Conservation (phyloP, 2,888 invertebrate species). For the Rhingia rostrata region DNA sequence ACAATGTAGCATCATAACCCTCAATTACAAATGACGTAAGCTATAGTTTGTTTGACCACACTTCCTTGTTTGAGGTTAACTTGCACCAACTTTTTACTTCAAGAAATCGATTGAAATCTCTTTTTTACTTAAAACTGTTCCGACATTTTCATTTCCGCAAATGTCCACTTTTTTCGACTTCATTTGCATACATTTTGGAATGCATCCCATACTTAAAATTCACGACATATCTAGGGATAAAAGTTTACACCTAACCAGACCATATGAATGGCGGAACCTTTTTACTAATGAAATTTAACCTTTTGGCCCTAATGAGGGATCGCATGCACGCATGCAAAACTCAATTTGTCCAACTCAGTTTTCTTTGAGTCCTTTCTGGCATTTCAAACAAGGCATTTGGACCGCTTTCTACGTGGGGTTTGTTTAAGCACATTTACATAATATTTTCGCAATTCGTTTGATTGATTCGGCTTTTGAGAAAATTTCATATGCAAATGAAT, state of each 20-base stretch:
- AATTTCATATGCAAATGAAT: slow-evolving; percentile 45
- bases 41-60: too few relatives aligned
- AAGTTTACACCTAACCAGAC: slow-evolving; percentile 39
- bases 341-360: slow-evolving; percentile 16
- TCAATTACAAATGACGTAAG: too few relatives aligned
- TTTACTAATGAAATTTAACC: slow-evolving; percentile 53
- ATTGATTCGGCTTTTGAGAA: slow-evolving; percentile 42
- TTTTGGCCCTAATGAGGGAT: slow-evolving; percentile 40
- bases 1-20: too few relatives aligned
- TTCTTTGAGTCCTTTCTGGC: slow-evolving; percentile 23
- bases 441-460: slow-evolving; percentile 57
- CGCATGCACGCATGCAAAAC: slow-evolving; percentile 32
- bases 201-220: slow-evolving; percentile 36
- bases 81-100: neutral
- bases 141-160: neutral
- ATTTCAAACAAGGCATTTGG: slow-evolving; percentile 9
- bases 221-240: slow-evolving; percentile 22
- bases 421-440: slow-evolving; percentile 48
- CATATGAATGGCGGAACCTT: slow-evolving; percentile 25
- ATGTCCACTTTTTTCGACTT: slow-evolving; percentile 15
- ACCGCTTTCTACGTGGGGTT: slow-evolving; percentile 5
- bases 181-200: slow-evolving; percentile 32
- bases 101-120: slow-evolving; percentile 10
- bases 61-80: too few relatives aligned
- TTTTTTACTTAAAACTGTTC: neutral